Conservation (phyloP, 2,797 vertebrate genomes). For the Gymnocypris eckloni region DNA sequence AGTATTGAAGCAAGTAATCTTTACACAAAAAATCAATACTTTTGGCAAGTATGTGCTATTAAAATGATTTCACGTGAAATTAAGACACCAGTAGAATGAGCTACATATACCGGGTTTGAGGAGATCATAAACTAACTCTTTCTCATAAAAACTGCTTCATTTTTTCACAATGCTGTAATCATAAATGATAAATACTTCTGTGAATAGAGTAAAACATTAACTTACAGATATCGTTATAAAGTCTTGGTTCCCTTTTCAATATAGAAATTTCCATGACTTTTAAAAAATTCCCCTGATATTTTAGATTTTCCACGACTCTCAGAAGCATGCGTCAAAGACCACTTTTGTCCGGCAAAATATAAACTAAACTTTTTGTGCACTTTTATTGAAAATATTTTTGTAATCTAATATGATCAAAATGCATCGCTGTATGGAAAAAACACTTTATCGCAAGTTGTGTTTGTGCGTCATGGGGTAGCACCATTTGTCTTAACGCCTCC, state of each 20-base stretch:
- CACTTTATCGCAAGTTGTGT: background rate
- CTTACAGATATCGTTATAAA: background rate
- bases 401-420: background rate
- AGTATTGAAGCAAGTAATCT: background rate
- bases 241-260: background rate
- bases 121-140: background rate
- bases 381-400: background rate
- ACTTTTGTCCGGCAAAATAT: background rate
- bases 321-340: background rate
- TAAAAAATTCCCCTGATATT: background rate
- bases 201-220: background rate
- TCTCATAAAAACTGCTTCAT: background rate
- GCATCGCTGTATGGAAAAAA: background rate
- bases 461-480: background rate
- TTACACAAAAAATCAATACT: background rate
- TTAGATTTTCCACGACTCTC: background rate
- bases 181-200: background rate
- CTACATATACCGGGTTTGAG: background rate
- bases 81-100: background rate
- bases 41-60: background rate
- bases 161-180: background rate
- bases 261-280: background rate
- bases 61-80: background rate
- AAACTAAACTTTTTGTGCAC: background rate
- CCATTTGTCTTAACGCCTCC: slow-evolving; percentile 13